These are phyloP conservation scores for Chelidonichthys spinosus DNA, from an alignment of 2,797 vertebrate genomes.

Conservation along the genomic window DNA sequence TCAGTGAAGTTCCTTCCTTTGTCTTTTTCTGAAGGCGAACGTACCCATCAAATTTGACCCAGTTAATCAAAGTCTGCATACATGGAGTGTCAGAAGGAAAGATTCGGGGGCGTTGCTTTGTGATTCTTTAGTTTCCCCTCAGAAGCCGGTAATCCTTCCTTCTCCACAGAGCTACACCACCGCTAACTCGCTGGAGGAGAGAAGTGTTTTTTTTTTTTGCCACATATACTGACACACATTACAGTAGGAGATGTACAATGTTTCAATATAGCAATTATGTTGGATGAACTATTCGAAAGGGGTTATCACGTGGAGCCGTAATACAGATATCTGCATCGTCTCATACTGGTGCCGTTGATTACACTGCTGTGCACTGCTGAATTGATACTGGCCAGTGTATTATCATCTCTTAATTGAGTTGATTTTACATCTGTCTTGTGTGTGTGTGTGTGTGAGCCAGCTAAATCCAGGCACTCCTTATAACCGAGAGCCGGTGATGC, in stretches of 20 bases:
- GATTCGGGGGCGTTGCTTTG: slow-evolving; percentile 69
- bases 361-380: slow-evolving; percentile 27
- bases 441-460: slow-evolving; percentile 37
- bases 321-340: slow-evolving; percentile 45
- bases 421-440: slow-evolving; percentile 52
- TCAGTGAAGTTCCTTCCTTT: slow-evolving; percentile 48
- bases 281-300: slow-evolving; percentile 61
- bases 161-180: slow-evolving; percentile 51
- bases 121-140: slow-evolving; percentile 65
- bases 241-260: slow-evolving; percentile 55
- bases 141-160: slow-evolving; percentile 58
- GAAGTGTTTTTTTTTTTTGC: slow-evolving; percentile 52
- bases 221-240: slow-evolving; percentile 42
- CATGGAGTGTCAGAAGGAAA: slow-evolving; percentile 66
- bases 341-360: slow-evolving; percentile 43
- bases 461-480: slow-evolving; percentile 56
- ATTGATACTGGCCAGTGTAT: slow-evolving; percentile 47
- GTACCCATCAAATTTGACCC: slow-evolving; percentile 66
- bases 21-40: slow-evolving; percentile 52
- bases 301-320: slow-evolving; percentile 52
- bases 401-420: slow-evolving; percentile 57
- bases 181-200: slow-evolving; percentile 43
- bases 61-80: slow-evolving; percentile 76
- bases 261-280: slow-evolving; percentile 41
- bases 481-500: slow-evolving; percentile 53